Evolutionary conservation across 2,797 vertebrate species (phyloP), one percentile per base, ranked within the genome.

Genomic region (Percopsis omiscomaycus): DNA sequence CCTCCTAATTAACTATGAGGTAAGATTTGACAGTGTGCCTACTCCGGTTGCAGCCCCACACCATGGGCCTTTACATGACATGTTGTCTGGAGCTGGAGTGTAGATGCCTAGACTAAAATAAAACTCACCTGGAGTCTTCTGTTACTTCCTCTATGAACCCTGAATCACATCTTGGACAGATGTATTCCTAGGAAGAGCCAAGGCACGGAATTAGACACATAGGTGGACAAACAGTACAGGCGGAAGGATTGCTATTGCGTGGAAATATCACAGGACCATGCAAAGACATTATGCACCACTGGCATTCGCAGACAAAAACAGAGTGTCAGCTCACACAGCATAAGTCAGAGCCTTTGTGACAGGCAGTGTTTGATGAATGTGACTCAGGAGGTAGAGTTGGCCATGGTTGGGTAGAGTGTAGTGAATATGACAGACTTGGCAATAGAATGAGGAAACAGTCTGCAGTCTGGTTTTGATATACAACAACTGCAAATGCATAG

Each of bases 61-160:
- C 57, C 30, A 65, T 55, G 44, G 5, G 37, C 28, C n/a, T 29
- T 2, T 46, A 61, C 16, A 27, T 14, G 1, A 47, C 3, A 45
- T 30, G n/a, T 11, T 28, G 46, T 57, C 54, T 64, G 14, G 8
- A 71, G 47, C 66, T 10, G 2, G 51, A 22, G 74, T 30, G 12
- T 3, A 49, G 59, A 66, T 30, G 48, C 1, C 1, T 1, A 22
- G 6, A 61, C 55, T 3, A 54, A 65, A 63, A 48, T 8, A 37
- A 51, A 2, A 55, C 75, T 81, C 89, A 98, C 96, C 97, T 98
- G 90, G 97, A 97, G 81, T 98, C 96, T 75, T 98, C 97, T 6
- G 96, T 97, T 82, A 99, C 94, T 86, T 98, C 96, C 81, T 98
- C 97, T 6, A 99, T 97, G 72, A 98, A 99, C 50, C 96, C 97